Base-by-base conservation (phyloP, 2,888 invertebrate species). In the Mythimna impura region DNA sequence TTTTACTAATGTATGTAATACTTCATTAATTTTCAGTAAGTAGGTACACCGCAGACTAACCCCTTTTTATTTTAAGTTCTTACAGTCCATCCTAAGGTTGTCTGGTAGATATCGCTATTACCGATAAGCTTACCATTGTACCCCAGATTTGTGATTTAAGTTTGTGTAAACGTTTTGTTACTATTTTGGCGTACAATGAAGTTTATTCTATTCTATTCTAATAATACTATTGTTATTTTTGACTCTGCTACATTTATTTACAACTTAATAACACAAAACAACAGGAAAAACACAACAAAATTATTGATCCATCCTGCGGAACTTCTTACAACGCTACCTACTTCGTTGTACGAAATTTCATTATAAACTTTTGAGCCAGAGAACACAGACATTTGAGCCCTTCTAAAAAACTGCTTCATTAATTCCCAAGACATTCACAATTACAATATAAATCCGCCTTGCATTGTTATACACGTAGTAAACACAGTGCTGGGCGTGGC, bases 401-500 rank as follows among this genome's bases (percentile, higher is more conserved):
- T 36, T 69, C 34, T 47, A 79, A 80, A 66, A 47, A 75, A 69
- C 50, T 34, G 12, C 20, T 64, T 30, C 1, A 69, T 36, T 64
- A 22, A 55, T 78, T 78, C 81, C 60, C 64, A 80, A 61, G 69
- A 52, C 52, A 72, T 54, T 73, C 22, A 77, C 62, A 74, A 75
- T 57, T 61, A 62, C 64, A 71, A 71, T 25, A 66, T 58, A 81
- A 81, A 63, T 81, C 22, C 65, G 25, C 61, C 36, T 76, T 76
- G 52, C 62, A 66, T 71, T 62, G 30, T 65, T 70, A 36, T 20
- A 52, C 52, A 47, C 52, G 57, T 14, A 65, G 52, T 65, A 57
- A 58, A 70, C 69, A 75, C 70, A 30, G 68, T 9, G 25, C 25
- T 64, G 77, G 83, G 83, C 73, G 81, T 83, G 83, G 83, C 66